Base-by-base conservation (phyloP, 2,113 vertebrate genomes). In the Gasterosteus nipponicus region DNA sequence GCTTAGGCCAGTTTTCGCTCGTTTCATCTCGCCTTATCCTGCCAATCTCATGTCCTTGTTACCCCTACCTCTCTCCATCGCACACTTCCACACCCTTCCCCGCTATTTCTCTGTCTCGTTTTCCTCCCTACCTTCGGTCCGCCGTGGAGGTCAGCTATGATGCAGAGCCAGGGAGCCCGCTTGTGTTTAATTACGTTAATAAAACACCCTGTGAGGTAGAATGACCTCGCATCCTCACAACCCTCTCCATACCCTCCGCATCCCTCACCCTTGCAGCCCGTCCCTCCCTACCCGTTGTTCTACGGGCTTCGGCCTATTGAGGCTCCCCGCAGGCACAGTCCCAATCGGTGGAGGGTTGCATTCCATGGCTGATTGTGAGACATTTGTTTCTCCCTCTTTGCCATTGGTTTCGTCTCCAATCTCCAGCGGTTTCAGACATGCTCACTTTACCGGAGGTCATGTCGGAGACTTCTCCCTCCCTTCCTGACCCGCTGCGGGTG, bases 121-220 rank as follows among this genome's bases (percentile, higher is more conserved):
- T 73, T 19, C 44, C 62, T 69, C 26, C 38, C 78, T 53, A 10
- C 18, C 80, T 65, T 83, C 75, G 67, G 76, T 89, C 79, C 74
- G 74, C 75, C 64, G 72, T 87, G 89, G 88, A 92, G 91, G 90
- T 92, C 91, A 91, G 87, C 78, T 83, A 87, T 83, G 87, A 89
- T 88, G 81, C 85, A 61, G 82, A 86, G 83, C 79, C 75, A 86
- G 85, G 87, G 82, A 92, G 86, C 86, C 90, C 35, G 86, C 79
- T 89, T 70, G 67, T 91, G 91, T 92, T 92, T 93, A 92, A 93
- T 93, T 92, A 92, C 90, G 91, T 92, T 91, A 92, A 92, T 93
- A 92, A 93, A 91, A 92, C 87, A 91, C 84, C 79, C 84, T 91
- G 86, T 86, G 89, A 91, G 90, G 86, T 88, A 86, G 84, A 77